Conservation (phyloP, 2,797 vertebrate genomes). For the Melopsittacus undulatus region DNA sequence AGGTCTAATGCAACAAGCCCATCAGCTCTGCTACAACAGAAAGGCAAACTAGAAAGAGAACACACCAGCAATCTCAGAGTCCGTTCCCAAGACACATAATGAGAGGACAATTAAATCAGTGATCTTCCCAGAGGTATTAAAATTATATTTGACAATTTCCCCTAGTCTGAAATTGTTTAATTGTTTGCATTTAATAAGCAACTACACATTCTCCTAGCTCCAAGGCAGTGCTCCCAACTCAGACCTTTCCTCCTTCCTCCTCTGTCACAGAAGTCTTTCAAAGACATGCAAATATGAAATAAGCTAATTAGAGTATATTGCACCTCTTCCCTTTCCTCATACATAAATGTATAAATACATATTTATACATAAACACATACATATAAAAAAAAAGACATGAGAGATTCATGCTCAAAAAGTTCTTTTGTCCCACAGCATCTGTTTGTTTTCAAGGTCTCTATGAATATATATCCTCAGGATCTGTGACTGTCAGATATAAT, state of each 20-base stretch:
- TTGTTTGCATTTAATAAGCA: neutral
- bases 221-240: neutral
- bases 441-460: neutral
- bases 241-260: neutral
- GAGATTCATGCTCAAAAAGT: neutral
- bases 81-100: neutral
- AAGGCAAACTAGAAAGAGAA: neutral
- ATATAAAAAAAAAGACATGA: neutral
- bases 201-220: neutral
- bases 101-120: neutral
- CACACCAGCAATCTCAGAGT: neutral
- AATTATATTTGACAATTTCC: neutral
- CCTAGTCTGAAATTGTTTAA: neutral
- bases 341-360: neutral
- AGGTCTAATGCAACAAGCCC: neutral
- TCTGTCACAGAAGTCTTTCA: neutral
- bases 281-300: neutral
- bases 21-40: neutral
- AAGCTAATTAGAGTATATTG: neutral
- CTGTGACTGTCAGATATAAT: neutral
- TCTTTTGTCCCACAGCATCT: neutral
- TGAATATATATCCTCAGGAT: rapidly evolving
- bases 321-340: neutral
- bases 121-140: neutral
- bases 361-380: neutral